phyloP scores from a whole-genome alignment of 1,140 invertebrate genomes.

The Drosophila repleta region DNA sequence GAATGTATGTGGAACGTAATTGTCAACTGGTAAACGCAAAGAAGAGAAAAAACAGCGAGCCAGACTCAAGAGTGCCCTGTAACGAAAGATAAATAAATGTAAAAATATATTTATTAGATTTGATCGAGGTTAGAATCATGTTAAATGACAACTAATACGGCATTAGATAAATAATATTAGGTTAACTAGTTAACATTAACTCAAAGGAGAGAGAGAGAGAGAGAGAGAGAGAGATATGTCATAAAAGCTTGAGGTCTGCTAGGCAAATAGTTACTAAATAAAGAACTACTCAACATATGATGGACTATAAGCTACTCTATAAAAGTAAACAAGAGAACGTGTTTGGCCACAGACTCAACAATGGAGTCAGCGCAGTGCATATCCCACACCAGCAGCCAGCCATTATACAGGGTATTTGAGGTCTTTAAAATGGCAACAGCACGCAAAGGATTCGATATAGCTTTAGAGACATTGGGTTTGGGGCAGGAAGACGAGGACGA shows the following conservation, averaged over 20 bases:
- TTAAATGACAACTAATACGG: too few relatives aligned
- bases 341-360: too few relatives aligned
- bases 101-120: too few relatives aligned
- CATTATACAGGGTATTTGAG: constrained; percentile 25
- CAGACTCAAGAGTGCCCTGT: background rate
- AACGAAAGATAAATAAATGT: background rate
- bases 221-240: too few relatives aligned
- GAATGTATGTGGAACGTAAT: constrained; percentile 28
- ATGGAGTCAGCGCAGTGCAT: background rate
- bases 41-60: background rate
- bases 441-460: constrained; percentile 39
- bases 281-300: too few relatives aligned
- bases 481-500: constrained; percentile 13
- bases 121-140: too few relatives aligned
- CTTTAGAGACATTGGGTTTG: background rate
- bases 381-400: background rate
- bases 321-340: background rate
- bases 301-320: background rate
- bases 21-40: constrained; percentile 47
- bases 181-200: too few relatives aligned
- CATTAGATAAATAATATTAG: too few relatives aligned
- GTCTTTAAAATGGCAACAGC: constrained; percentile 64
- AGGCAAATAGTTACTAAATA: too few relatives aligned
- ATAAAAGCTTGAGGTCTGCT: too few relatives aligned
- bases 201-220: too few relatives aligned